Percentiles rank a stretch among this genome's conserved stretches.
Evolutionary conservation across 2,797 vertebrate species (phyloP).

Genomic region (Sebastiscus albofasciatus): DNA sequence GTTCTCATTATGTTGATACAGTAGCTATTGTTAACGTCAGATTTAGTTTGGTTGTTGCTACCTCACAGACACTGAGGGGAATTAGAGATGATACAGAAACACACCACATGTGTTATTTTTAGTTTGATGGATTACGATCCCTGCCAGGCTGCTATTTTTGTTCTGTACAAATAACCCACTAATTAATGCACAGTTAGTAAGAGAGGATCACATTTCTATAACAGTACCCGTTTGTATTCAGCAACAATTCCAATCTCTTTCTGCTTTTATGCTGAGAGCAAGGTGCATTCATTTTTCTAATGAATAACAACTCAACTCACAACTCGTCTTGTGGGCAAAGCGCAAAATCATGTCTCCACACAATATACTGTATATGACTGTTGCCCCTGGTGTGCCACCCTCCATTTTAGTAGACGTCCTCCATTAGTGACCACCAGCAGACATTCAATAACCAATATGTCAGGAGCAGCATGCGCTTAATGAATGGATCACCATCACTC

Average conservation of each 20-base stretch:
- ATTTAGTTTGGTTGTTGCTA: not conserved
- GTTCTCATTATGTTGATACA: not conserved
- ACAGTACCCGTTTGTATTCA: not conserved
- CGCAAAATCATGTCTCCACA: not conserved
- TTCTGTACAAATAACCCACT: conserved; percentile 25
- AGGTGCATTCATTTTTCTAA: not conserved
- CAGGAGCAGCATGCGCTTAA: conserved; percentile 2
- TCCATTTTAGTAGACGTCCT: conserved; percentile 21
- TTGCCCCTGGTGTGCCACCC: not conserved
- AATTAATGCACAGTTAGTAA: conserved; percentile 6
- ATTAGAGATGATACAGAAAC: conserved; percentile 23
- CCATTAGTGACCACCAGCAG: conserved; percentile 42
- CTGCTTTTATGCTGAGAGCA: not conserved
- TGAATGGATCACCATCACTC: not conserved
- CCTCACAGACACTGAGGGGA: conserved; percentile 5
- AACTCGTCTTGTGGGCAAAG: not conserved
- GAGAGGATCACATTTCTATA: not conserved
- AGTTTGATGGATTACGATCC: conserved; percentile 19
- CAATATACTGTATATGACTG: not conserved
- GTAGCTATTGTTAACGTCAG: not conserved
- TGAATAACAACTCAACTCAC: not conserved
- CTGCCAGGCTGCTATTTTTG: conserved; percentile 2
- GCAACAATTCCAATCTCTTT: not conserved
- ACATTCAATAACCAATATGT: conserved; percentile 37
- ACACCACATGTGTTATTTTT: conserved; percentile 33